Base-by-base conservation (phyloP, 92 coral and sea anemone genomes). In the Nematostella vectensis region DNA sequence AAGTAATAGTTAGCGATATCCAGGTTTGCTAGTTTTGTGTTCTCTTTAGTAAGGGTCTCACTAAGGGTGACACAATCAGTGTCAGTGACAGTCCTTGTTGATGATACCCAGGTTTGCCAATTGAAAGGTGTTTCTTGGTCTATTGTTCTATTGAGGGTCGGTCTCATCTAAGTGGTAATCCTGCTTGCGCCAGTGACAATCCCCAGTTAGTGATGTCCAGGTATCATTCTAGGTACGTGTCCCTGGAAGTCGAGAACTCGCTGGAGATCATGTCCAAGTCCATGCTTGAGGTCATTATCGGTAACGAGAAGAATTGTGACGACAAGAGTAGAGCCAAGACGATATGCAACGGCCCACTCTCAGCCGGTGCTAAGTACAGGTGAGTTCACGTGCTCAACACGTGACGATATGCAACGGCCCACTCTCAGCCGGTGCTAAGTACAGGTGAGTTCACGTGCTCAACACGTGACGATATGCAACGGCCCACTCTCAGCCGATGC, bases 361-460 rank as follows among this genome's bases (percentile, higher is more conserved):
- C 42, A 18, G 36, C 83, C 29, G 74, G 87, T 17, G 18, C 45
- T 29, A 79, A 67, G 69, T 84, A 84, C 80, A 84, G 94, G 94
- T 79, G 26, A 36, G 40, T 33, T n/a, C n/a, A n/a, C n/a, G n/a
- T n/a, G n/a, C 30, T 37, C 20, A 4, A 29, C 1, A 16, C 4
- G 27, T 28, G 21, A 65, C 71, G 0, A 30, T 52, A 58, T 84
- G 94, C 50, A 75, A 81, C 26, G 94, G 94, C 17, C 87, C 94
- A 3, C 67, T 84, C 12, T 28, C 42, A 18, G 36, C 83, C 29
- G 74, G 87, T 17, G 18, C 45, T 29, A 79, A 67, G 69, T 84
- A 84, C 80, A 84, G 94, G 94, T 79, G 26, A 36, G 40, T 33
- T n/a, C n/a, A n/a, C n/a, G n/a, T n/a, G n/a, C 30, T 37, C 20